Conservation (phyloP, 2,888 invertebrate genomes). For the Amblyteles armatorius region DNA sequence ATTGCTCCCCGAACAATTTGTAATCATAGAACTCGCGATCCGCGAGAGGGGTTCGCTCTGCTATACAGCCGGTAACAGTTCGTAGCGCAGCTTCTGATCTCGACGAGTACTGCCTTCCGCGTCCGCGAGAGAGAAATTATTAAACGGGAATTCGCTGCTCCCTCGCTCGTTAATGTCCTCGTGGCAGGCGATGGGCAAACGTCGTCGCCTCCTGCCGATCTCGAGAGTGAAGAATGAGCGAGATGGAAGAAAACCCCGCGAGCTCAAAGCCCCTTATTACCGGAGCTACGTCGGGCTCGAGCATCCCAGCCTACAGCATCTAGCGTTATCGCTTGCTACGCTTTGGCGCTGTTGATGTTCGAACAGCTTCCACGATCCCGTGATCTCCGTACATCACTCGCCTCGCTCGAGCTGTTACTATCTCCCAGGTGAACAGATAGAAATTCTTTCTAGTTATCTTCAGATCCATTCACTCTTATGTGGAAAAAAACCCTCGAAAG, state of each 20-base stretch:
- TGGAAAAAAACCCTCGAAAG: background rate
- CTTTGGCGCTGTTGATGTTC: conserved; percentile 18
- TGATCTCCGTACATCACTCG: conserved; percentile 33
- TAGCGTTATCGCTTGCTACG: conserved; percentile 43
- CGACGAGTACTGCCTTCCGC: conserved; percentile 46
- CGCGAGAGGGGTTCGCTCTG: conserved; percentile 22
- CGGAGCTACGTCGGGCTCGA: conserved; percentile 41
- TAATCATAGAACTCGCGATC: conserved; percentile 45
- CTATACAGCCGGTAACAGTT: background rate
- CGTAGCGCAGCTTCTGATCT: conserved; percentile 29
- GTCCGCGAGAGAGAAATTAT: conserved; percentile 59
- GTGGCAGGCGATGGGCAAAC: conserved; percentile 50
- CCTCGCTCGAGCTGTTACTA: conserved; percentile 15
- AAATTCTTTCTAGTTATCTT: conserved; percentile 27
- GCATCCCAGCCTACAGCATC: conserved; percentile 41
- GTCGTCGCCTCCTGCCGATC: conserved; percentile 43
- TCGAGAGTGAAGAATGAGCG: conserved; percentile 42
- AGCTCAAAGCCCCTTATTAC: conserved; percentile 57
- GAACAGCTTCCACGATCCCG: conserved; percentile 53
- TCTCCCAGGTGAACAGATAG: conserved; percentile 1
- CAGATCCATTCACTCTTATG: background rate
- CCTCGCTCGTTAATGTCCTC: conserved; percentile 50
- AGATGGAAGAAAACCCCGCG: conserved; percentile 36
- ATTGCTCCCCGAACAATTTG: conserved; percentile 47
- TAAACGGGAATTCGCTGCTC: conserved; percentile 55